Evolutionary conservation across 1,140 invertebrate species (phyloP).

Genomic region (Tetramorium parvispinum): DNA sequence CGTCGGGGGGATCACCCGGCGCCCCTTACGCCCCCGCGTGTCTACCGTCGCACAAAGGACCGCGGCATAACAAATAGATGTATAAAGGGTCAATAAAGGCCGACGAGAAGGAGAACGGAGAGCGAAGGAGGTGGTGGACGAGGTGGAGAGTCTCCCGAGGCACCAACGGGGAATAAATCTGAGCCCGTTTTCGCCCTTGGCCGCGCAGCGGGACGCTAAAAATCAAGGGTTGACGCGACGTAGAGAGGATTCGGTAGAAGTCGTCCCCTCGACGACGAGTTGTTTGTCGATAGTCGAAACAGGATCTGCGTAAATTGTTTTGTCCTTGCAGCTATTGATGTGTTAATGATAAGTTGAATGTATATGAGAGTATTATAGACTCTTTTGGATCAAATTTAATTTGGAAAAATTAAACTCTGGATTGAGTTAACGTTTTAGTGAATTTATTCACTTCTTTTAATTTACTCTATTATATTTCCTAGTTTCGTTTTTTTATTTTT

Average conservation of each 20-base stretch:
- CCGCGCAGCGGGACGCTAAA: constrained; percentile 77
- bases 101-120: constrained; percentile 74
- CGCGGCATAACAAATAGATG: constrained; percentile 86
- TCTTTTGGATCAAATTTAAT: not conserved
- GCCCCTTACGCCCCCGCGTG: constrained; percentile 74
- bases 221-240: constrained; percentile 80
- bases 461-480: not conserved
- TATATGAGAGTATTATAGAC: not conserved
- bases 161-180: constrained; percentile 83
- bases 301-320: constrained; percentile 39
- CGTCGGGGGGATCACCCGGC: constrained; percentile 75
- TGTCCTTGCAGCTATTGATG: constrained; percentile 6
- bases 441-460: not conserved
- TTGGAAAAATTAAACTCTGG: not conserved
- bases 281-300: constrained; percentile 49
- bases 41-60: constrained; percentile 83
- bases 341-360: constrained; percentile 14
- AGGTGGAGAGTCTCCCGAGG: constrained; percentile 79
- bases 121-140: constrained; percentile 68
- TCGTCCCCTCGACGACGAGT: constrained; percentile 1
- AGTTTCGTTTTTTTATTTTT: not conserved
- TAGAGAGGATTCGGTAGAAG: constrained; percentile 64
- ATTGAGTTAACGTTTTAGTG: not conserved
- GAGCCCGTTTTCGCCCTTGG: constrained; percentile 79
- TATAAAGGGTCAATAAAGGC: constrained; percentile 86